Conservation (phyloP, 2,797 vertebrate genomes). For the Graptemys geographica region DNA sequence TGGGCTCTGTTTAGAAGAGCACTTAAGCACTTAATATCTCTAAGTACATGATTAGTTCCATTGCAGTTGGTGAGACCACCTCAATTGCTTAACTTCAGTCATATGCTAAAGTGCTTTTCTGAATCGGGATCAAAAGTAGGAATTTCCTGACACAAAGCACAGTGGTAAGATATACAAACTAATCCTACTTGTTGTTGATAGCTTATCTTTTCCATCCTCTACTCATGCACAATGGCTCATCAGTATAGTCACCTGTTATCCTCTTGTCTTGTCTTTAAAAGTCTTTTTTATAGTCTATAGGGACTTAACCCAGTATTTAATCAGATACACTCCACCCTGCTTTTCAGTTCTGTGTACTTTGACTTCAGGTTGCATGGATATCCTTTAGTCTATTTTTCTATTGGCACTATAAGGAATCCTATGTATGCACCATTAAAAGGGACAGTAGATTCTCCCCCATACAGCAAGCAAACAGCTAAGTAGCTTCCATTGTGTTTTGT, state of each 20-base stretch:
- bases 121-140: not conserved
- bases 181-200: not conserved
- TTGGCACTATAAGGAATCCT: not conserved
- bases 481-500: not conserved
- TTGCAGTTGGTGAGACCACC: not conserved
- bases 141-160: not conserved
- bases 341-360: not conserved
- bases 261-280: constrained; percentile 15
- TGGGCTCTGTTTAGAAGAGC: not conserved
- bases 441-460: not conserved
- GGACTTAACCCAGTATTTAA: not conserved
- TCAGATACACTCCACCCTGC: not conserved
- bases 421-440: too few relatives aligned
- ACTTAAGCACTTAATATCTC: not conserved
- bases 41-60: not conserved
- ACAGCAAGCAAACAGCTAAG: too few relatives aligned
- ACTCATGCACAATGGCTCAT: not conserved
- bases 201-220: not conserved
- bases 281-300: not conserved
- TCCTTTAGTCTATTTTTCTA: not conserved
- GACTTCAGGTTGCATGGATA: not conserved
- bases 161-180: not conserved
- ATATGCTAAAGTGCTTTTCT: not conserved
- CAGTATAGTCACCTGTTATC: not conserved
- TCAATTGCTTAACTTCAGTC: not conserved